Evolutionary conservation across 2,797 vertebrate species (phyloP), one percentile per base, ranked within the genome.

Genomic region (Crax fasciolata): DNA sequence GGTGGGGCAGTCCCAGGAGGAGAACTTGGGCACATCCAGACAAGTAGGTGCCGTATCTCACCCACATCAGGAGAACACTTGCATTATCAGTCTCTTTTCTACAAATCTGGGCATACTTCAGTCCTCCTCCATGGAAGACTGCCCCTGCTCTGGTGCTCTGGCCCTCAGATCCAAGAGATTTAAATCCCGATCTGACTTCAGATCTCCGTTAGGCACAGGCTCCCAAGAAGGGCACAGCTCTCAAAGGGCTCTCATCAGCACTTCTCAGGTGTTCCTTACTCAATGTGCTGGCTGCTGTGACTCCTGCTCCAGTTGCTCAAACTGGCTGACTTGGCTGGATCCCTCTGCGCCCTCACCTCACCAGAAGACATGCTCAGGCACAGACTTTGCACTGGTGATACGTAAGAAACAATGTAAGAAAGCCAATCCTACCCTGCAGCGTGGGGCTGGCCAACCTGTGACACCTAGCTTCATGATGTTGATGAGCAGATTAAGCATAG

Each of bases 241-340:
- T 65, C 74, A 38, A 67, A 83, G 25, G 30, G 25, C 13, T 68
- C 12, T 72, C n/a, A 76, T 32, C 25, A 62, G 54, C 46, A 91
- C 35, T 66, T 76, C 46, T 43, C 67, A 25, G 43, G 20, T 55
- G 72, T 62, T 75, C 62, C 72, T 52, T n/a, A 14, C 48, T 54
- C 39, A 20, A 27, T 8, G 4, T 49, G 35, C 59, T 71, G 59
- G 35, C 18, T 77, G 18, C 61, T 77, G 49, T 41, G 30, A 57
- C 38, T 67, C 59, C 59, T 59, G 20, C 46, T 61, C 23, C 28
- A 2, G 13, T 20, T 83, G 20, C 54, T 85, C 51, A 83, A 51
- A 81, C 12, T n/a, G 77, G 54, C 57, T 91, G 93, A 80, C 79
- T 85, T 49, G 65, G 72, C 62, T 68, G 62, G 77, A 54, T 80